Base-by-base conservation (phyloP, 1,140 invertebrate genomes). In the Ridgeia piscesae region DNA sequence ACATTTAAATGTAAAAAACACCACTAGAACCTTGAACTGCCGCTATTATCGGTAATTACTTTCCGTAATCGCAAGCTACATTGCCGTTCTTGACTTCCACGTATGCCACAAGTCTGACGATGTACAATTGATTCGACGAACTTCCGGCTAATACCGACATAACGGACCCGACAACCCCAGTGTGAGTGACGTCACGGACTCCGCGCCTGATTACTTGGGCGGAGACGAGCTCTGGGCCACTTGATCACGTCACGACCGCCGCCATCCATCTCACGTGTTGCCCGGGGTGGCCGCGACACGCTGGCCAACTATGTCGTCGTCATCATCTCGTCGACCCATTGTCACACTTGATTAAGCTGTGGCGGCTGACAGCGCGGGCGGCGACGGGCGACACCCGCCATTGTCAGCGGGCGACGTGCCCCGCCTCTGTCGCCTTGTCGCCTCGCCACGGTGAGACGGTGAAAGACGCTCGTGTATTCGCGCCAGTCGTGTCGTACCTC, bases 301-400 rank as follows among this genome's bases (percentile, higher is more conserved):
- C 17, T 77, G 58, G 27, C 58, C 58, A 77, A 77, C 58, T 77
- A 77, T 77, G 58, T 77, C 0, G 27, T 77, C 58, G 58, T 77
- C 58, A 77, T 77, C 58, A 31, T 77, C 2, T 4, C 58, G 8
- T 2, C 58, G 58, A 21, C 17, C 58, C 58, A 77, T 77, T 77
- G 58, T 77, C 58, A 77, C 58, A 77, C 58, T 77, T 77, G 58
- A 77, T 77, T 77, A 77, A 77, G 58, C 58, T 77, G 58, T 77
- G 58, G 58, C 58, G 58, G 17, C 58, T 77, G 58, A 77, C 58
- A 77, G 58, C 11, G 58, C 58, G 27, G 58, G 58, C 27, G 8
- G 0, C 58, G 58, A 21, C 58, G 11, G 58, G 58, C 58, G 58
- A 77, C 58, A 77, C 58, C 58, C 58, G 2, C 11, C 58, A 14